A percentile compares a stretch with the other conserved stretches of the same genome.
Conservation (phyloP, 2,113 vertebrate genomes). For the Equus przewalskii region DNA sequence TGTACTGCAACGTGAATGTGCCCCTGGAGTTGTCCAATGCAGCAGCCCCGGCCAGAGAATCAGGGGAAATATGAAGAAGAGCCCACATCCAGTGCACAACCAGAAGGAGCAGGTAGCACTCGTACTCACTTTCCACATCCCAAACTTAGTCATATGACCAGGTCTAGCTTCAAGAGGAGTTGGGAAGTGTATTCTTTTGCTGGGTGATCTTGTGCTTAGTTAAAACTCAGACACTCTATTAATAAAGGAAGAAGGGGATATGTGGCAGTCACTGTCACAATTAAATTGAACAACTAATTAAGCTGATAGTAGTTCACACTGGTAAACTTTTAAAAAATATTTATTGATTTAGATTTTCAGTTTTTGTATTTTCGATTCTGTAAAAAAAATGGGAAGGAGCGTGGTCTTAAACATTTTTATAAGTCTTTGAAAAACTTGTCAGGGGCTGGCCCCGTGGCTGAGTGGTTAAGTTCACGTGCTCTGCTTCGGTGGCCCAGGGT, state of each 20-base stretch:
- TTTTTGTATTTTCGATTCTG: not conserved
- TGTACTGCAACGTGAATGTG: not conserved
- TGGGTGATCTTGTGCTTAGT: not conserved
- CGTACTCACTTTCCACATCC: not conserved
- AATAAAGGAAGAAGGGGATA: not conserved
- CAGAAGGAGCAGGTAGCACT: not conserved
- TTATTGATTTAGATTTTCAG: not conserved
- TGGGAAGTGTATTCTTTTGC: not conserved
- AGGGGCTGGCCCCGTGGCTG: not conserved
- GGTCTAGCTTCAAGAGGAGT: not conserved
- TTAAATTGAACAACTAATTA: not conserved
- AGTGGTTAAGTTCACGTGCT: too few species aligned
- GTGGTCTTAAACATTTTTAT: not conserved
- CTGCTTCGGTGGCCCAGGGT: too few species aligned
- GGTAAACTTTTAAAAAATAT: not conserved
- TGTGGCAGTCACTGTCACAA: not conserved
- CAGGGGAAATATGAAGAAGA: not conserved
- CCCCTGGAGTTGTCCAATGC: not conserved
- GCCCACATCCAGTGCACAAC: too few species aligned
- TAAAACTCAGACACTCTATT: not conserved
- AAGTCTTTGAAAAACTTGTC: constrained; percentile 7
- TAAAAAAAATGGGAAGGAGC: not conserved
- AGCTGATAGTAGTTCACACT: not conserved
- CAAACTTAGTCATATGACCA: not conserved
- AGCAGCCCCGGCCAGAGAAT: not conserved